Base-by-base conservation (phyloP, 2,113 vertebrate genomes). In the Oplegnathus fasciatus region DNA sequence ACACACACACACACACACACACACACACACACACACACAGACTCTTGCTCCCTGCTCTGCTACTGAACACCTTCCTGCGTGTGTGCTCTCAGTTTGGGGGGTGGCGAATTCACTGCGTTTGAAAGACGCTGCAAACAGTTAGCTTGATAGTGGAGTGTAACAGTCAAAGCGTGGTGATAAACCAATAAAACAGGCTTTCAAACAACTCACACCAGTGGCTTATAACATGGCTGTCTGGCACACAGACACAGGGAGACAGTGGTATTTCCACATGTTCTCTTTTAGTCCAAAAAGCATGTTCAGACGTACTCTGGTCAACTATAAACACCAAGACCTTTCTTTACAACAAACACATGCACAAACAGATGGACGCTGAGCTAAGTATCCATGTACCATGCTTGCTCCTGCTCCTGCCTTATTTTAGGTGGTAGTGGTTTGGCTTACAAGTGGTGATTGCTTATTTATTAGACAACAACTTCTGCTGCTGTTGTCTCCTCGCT, bases 281-380 rank as follows among this genome's bases (percentile, higher is more conserved):
- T 26, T 67, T 15, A 9, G 30, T 34, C 26, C 34, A 40, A 13
- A 13, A 50, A 15, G 4, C 28, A 11, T 20, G 8, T 55, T 34
- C 69, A 71, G 44, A 50, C 44, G 13, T 10, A 20, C 46, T 22
- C 6, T 69, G 44, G 4, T 48, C 44, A 26, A 48, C 30, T 42
- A 46, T 46, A n/a, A n/a, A 48, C 2, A 60, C 26, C 7, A 18
- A 68, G 67, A 14, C 6, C 48, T 22, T 54, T 15, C 30, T 24
- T 70, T 24, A 70, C 28, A 69, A 30, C n/a, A n/a, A n/a, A n/a
- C n/a, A n/a, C n/a, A n/a, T n/a, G n/a, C 66, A 17, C 40, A 61
- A 9, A 32, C 30, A 28, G 40, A 28, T 17, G 3, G 24, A 13
- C 28, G 9, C 7, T 28, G 5, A 3, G 18, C 24, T 26, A n/a